These are phyloP conservation scores for Oxyruncus cristatus DNA, from an alignment of 2,113 vertebrate species.

Conservation along the genomic window DNA sequence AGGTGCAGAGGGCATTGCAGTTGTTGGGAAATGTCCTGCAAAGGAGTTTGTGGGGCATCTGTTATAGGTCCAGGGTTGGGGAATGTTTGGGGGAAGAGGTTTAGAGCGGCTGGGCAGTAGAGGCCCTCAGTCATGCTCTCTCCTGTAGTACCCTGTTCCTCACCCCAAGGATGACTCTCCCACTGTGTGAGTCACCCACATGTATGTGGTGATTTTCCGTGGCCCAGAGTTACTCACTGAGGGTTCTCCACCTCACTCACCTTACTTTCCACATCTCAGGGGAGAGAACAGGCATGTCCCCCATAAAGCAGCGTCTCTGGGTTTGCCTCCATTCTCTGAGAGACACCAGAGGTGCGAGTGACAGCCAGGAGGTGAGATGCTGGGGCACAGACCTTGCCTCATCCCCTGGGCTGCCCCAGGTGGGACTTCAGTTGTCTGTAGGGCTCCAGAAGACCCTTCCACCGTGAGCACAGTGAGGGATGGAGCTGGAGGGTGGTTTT, in stretches of 20 bases:
- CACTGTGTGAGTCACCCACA: accelerated
- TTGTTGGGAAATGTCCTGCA: not conserved
- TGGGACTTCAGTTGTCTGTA: not conserved
- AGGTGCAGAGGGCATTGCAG: not conserved
- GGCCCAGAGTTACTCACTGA: not conserved
- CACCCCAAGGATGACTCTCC: not conserved
- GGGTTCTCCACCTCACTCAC: not conserved
- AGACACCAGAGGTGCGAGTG: not conserved
- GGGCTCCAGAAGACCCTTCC: not conserved
- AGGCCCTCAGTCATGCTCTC: not conserved
- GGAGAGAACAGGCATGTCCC: accelerated
- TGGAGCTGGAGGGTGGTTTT: not conserved
- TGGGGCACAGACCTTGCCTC: not conserved
- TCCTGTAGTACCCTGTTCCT: not conserved
- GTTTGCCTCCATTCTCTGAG: not conserved
- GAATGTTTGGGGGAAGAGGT: not conserved
- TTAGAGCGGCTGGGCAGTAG: not conserved
- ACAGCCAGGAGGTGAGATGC: not conserved
- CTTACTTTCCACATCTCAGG: not conserved
- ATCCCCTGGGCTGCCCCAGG: not conserved
- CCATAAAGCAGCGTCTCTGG: not conserved
- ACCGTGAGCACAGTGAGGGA: accelerated
- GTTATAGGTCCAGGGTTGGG: accelerated
- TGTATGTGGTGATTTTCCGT: not conserved
- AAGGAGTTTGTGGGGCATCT: not conserved